These are phyloP conservation scores for Gallinago nigripennis DNA, from an alignment of 2,797 vertebrate genomes.

Conservation along the genomic window DNA sequence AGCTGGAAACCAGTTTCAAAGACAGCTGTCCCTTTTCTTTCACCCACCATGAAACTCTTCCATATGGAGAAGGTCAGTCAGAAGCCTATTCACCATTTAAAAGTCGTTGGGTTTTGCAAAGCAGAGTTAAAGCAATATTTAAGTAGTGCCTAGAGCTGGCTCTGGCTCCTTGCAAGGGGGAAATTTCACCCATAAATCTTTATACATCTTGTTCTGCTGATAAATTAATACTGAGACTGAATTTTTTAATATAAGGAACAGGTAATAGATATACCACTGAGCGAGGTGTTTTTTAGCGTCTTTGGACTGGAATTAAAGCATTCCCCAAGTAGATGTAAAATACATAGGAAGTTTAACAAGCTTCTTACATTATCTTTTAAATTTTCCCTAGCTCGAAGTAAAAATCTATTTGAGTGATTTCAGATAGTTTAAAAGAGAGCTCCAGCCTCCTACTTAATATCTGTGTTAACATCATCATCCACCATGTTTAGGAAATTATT, in stretches of 20 bases:
- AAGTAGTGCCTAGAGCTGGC: not conserved
- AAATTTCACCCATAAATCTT: not conserved
- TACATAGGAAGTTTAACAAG: not conserved
- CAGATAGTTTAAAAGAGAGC: not conserved
- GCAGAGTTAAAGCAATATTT: not conserved
- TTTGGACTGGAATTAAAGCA: not conserved
- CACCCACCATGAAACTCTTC: not conserved
- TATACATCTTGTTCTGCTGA: not conserved
- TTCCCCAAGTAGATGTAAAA: not conserved
- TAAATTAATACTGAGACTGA: not conserved
- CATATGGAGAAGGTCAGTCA: not conserved
- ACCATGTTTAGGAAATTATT: not conserved
- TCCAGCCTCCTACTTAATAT: not conserved
- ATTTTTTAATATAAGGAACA: not conserved
- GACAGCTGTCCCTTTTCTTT: slow-evolving; percentile 13
- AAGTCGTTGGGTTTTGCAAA: not conserved
- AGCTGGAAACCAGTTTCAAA: not conserved
- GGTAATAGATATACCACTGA: not conserved
- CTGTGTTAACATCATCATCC: not conserved
- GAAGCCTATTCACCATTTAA: not conserved
- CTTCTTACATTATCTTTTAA: not conserved
- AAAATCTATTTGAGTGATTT: not conserved
- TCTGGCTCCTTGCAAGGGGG: not conserved
- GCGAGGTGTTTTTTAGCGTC: not conserved
- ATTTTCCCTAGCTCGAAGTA: not conserved